Evolutionary conservation across 1,140 invertebrate genomes (phyloP).

Genomic region (Papilio dardanus): DNA sequence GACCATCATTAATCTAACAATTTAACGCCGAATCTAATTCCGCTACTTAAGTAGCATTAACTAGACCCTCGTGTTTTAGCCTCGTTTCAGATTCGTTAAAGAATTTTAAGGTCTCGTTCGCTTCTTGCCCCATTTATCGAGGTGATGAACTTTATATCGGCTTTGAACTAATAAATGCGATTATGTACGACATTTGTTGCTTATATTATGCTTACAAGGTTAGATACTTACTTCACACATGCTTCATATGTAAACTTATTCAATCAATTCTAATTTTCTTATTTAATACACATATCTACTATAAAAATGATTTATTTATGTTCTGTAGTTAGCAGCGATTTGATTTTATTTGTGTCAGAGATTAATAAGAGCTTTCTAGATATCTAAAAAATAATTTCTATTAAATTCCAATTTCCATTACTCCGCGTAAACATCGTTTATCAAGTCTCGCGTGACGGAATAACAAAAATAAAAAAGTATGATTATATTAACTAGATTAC

Average conservation of each 20-base stretch:
- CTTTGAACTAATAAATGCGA: slow-evolving; percentile 75
- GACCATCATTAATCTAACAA: slow-evolving; percentile 36
- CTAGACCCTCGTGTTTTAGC: slow-evolving; percentile 16
- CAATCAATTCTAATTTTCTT: slow-evolving; percentile 32
- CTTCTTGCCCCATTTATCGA: slow-evolving; percentile 62
- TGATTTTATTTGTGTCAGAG: background rate
- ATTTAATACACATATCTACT: background rate
- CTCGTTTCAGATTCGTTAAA: slow-evolving; percentile 31
- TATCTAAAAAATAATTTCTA: background rate
- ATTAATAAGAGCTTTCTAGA: background rate
- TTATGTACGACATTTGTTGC: slow-evolving; percentile 66
- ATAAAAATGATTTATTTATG: background rate
- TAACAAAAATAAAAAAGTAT: background rate
- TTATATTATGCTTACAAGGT: slow-evolving; percentile 58
- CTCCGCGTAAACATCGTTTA: background rate
- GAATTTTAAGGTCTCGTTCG: slow-evolving; percentile 36
- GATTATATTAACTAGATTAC: background rate
- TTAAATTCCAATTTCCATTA: background rate
- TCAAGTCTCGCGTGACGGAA: background rate
- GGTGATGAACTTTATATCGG: slow-evolving; percentile 70
- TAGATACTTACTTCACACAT: slow-evolving; percentile 50
- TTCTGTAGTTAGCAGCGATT: background rate
- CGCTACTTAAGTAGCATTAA: slow-evolving; percentile 29
- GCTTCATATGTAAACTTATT: slow-evolving; percentile 38
- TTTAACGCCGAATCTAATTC: slow-evolving; percentile 36